These are phyloP conservation scores for Palaemon carinicauda DNA, from an alignment of 1,140 invertebrate species.

Conservation along the genomic window DNA sequence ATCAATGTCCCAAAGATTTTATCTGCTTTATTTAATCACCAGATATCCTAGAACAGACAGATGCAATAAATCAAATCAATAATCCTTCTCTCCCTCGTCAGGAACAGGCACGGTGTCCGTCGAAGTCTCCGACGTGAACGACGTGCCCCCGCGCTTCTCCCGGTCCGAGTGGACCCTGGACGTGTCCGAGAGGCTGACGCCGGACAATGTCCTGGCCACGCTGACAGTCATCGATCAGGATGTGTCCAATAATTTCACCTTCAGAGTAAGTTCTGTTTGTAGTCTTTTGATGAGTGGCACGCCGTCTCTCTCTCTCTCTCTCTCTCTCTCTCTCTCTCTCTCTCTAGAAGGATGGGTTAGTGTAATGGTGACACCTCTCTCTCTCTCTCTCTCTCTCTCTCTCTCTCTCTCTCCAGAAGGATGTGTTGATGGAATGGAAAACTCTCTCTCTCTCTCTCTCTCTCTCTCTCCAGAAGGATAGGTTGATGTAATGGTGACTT, in stretches of 20 bases:
- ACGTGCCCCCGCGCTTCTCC: constrained; percentile 64
- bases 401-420: neutral
- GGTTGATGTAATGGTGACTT: too few species aligned
- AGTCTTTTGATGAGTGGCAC: neutral
- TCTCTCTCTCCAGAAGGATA: too few species aligned
- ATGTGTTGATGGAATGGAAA: neutral
- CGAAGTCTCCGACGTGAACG: constrained; percentile 62
- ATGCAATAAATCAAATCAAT: too few species aligned
- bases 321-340: neutral
- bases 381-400: too few species aligned
- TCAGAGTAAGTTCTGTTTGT: constrained; percentile 57
- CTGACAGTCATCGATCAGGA: constrained; percentile 64
- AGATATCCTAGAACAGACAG: too few species aligned
- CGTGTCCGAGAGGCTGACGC: constrained; percentile 64
- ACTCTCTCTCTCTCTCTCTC: neutral
- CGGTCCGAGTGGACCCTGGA: constrained; percentile 64
- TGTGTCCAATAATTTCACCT: constrained; percentile 64
- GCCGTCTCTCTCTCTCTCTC: neutral
- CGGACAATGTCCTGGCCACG: constrained; percentile 63
- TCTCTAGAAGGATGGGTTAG: too few species aligned
- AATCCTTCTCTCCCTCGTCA: neutral
- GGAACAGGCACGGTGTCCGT: constrained; percentile 62
- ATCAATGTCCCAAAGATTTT: too few species aligned
- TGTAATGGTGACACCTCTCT: too few species aligned
- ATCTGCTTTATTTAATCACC: too few species aligned